phyloP scores from a whole-genome alignment of 1,140 invertebrate species.

The Drosophila bocki region DNA sequence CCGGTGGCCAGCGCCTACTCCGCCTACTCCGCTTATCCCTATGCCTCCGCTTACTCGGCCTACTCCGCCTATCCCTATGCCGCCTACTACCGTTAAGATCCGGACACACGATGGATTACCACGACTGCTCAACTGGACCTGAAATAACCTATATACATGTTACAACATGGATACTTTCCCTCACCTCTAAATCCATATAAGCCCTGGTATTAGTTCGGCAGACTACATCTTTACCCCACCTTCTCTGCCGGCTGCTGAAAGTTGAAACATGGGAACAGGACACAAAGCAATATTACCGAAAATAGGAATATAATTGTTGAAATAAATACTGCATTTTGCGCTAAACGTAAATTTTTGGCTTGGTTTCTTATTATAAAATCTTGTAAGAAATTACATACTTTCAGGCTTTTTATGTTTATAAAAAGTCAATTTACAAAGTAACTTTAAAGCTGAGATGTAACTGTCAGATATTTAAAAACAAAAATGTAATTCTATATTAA shows the following conservation, averaged over 20 bases:
- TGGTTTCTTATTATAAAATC: not conserved
- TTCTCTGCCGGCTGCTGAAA: constrained; percentile 19
- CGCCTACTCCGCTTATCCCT: constrained; percentile 64
- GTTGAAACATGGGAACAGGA: constrained; percentile 38
- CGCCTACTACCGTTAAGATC: constrained; percentile 72
- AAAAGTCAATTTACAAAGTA: not conserved
- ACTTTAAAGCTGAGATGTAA: not conserved
- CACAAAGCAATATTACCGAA: constrained; percentile 10
- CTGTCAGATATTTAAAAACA: too few relatives aligned
- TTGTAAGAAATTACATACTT: constrained; percentile 20
- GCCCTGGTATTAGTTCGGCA: constrained; percentile 48
- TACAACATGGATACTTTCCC: constrained; percentile 14
- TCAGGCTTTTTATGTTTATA: constrained; percentile 3
- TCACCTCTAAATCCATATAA: not conserved
- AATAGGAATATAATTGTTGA: constrained; percentile 41
- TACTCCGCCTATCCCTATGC: constrained; percentile 75
- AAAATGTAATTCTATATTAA: too few relatives aligned
- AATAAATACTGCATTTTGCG: constrained; percentile 76
- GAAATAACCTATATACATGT: not conserved
- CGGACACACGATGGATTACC: not conserved
- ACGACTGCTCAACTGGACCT: constrained; percentile 15
- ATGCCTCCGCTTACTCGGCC: constrained; percentile 53
- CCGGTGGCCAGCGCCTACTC: constrained; percentile 69
- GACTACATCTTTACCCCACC: not conserved
- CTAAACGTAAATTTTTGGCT: constrained; percentile 46